These are phyloP conservation scores for Atherix ibis DNA, from an alignment of 2,888 invertebrate genomes.

Conservation along the genomic window DNA sequence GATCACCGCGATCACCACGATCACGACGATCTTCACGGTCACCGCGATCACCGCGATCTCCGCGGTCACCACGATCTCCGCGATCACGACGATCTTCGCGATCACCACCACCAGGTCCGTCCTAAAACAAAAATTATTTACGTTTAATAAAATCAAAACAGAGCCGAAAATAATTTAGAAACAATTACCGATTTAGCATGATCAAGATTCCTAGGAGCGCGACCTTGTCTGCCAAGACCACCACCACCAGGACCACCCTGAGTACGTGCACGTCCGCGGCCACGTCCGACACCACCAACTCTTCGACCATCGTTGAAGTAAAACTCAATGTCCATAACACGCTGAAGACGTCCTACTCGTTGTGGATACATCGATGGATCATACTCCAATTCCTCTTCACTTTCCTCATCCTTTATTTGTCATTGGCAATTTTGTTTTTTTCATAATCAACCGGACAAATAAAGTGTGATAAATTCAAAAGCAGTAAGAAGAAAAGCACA, in stretches of 20 bases:
- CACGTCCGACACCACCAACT: conserved; percentile 1
- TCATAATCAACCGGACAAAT: no score
- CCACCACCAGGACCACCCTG: conserved; percentile 3
- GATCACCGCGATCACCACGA: conserved; percentile 11
- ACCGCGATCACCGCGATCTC: conserved; percentile 45
- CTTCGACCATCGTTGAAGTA: conserved; percentile 52
- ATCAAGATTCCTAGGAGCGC: conserved; percentile 4
- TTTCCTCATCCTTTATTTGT: conserved; percentile 47
- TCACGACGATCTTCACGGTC: conserved; percentile 38
- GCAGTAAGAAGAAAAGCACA: no score
- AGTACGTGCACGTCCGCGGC: conserved; percentile 7
- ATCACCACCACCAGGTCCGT: background rate
- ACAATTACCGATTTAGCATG: background rate
- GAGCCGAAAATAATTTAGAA: background rate
- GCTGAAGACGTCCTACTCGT: conserved; percentile 73
- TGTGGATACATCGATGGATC: conserved; percentile 68
- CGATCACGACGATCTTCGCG: conserved; percentile 32
- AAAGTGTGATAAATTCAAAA: no score
- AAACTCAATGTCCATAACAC: conserved; percentile 73
- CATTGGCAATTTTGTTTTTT: no score
- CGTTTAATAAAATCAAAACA: background rate
- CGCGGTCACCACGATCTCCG: conserved; percentile 50
- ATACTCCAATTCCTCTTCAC: conserved; percentile 52
- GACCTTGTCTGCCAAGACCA: conserved; percentile 4
- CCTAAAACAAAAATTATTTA: background rate